Evolutionary conservation across 2,113 vertebrate species (phyloP), one percentile per base, ranked within the genome.

Genomic region (Macroglossus sobrinus): DNA sequence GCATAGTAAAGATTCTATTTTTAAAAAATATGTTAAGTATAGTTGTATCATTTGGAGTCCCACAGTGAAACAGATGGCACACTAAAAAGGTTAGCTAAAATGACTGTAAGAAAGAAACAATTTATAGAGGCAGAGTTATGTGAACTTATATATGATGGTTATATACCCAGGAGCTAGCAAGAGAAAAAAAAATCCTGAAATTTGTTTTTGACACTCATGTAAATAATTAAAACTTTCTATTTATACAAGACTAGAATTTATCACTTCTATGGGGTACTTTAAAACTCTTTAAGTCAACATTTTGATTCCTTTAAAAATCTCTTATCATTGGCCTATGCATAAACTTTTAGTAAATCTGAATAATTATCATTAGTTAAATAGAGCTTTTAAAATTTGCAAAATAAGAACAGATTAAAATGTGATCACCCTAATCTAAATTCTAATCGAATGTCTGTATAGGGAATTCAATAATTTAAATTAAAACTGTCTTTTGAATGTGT

Each of bases 341-440:
- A 79, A 0, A 89, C 0, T 43, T 92, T 86, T 47, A 81, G 69
- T 89, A 87, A 93, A 89, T 81, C 13, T 81, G 95, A 97, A 72
- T 72, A 40, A 91, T 96, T 94, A 81, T 71, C 74, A 91, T 66
- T 80, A 76, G 91, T 40, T 72, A 95, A 94, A 69, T 76, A 96
- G 13, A 15, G 2, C 85, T 84, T 98, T 97, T 33, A 72, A 92
- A 88, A 74, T 24, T 86, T 95, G 2, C 28, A 26, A 1, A 95
- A 97, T 38, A 88, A 90, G 47, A 96, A 97, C 7, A 96, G n/a
- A 97, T 94, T 96, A 96, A 98, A 72, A n/a, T 64, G n/a, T 66
- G n/a, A 85, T 97, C 92, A 97, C 66, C 2, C 21, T 59, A 94
- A 95, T 94, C 47, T 94, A 64, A 95, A 97, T 97, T 97, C 76